Base-by-base conservation (phyloP, 2,797 vertebrate genomes). In the Taeniopygia guttata region DNA sequence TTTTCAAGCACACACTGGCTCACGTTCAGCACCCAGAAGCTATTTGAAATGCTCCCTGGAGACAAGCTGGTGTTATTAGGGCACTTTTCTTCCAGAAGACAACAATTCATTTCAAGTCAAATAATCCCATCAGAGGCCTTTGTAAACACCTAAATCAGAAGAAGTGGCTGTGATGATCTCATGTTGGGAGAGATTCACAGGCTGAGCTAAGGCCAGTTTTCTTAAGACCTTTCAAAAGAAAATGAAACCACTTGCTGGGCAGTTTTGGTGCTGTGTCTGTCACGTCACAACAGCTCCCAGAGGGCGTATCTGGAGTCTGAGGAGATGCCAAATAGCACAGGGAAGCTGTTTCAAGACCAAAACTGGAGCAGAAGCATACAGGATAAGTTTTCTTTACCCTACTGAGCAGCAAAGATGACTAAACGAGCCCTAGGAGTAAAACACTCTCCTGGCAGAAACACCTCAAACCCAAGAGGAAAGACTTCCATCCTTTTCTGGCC, bases 21-120 rank as follows among this genome's bases (percentile, higher is more conserved):
- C 51, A 29, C 40, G 48, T 73, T 86, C 89, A 79, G 82, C 87
- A 93, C 76, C 74, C 83, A 84, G 69, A 63, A 91, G 69, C 69
- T 94, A 92, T 96, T 94, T 95, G 60, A 88, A 91, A 73, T 38
- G 40, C 36, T 70, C 82, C 78, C 21, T 6, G 55, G 87, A 81
- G 66, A 89, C 79, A 76, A 84, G 66, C n/a, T 76, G 60, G 52
- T 51, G 55, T 86, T 90, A 89, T 66, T 76, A 93, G 55, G 78
- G 34, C 67, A 73, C 77, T 91, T 92, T 40, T 84, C 59, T 76
- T 92, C 45, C 66, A 48, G 59, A 56, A 78, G n/a, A 92, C 78
- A 84, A 63, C 83, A 84, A 84, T 73, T 86, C 32, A 40, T 89
- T 92, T 84, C 1, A 5, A 94, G 82, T 62, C 84, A 86, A 91